Evolutionary conservation across 2,113 vertebrate species (phyloP), one percentile per base, ranked within the genome.

Genomic region (Mesocricetus auratus): DNA sequence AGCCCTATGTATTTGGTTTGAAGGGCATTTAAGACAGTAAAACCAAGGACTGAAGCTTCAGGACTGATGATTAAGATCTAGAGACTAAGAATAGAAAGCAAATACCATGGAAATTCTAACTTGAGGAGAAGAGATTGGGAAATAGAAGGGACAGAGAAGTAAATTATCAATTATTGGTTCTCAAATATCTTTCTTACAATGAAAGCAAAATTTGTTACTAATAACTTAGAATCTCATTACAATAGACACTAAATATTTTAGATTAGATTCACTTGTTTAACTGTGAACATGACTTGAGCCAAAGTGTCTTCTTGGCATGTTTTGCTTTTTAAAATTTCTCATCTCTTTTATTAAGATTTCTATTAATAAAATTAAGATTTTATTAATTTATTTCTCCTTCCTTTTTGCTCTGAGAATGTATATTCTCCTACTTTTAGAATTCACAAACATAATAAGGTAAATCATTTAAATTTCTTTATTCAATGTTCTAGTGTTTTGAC

Each of bases 211-310:
- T 89, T 33, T 13, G 90, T 47, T 94, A 94, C 92, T 90, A 36
- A 22, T 83, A 91, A 73, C 29, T 77, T 87, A 56, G 11, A 93
- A 96, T 16, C 58, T 93, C n/a, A 86, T 83, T 66, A 93, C 88
- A 68, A 58, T 85, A 75, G n/a, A 88, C 81, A 85, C 15, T 53
- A 19, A 86, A 60, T 58, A 1, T 29, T 90, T 90, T 31, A 9
- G 15, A 24, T 92, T 90, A 87, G 66, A 79, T 7, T 85, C 17
- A 74, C 2, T 45, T 3, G 31, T 53, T 83, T 74, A 74, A 19
- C 12, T 71, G 69, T 91, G 64, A 96, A 53, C 0, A 21, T 75
- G 16, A 1, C 17, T 95, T 93, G 85, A 50, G 71, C 5, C 50
- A 69, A 39, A 74, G 8, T 42, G 87, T 13, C 31, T 79, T 79